Evolutionary conservation across 2,888 invertebrate genomes (phyloP).

Genomic region (Spatulosminthurus flaviceps): DNA sequence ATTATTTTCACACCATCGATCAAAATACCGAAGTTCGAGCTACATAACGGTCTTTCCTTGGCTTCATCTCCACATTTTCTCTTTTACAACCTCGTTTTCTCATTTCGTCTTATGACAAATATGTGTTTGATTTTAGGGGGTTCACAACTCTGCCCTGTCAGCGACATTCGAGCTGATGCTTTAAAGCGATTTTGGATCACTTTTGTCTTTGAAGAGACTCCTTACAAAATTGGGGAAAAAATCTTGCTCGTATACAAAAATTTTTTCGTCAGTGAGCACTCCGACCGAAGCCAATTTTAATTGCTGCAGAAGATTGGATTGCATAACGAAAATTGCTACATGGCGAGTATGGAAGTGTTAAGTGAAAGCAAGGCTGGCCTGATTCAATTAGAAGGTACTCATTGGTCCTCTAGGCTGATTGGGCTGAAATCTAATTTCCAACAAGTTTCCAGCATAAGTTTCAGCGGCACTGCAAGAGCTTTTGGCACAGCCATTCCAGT

Average conservation of each 20-base stretch:
- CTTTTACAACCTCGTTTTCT: neutral
- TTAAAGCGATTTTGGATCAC: no score
- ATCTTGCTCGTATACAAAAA: no score
- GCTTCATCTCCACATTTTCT: neutral
- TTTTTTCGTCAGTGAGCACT: no score
- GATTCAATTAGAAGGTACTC: constrained; percentile 37
- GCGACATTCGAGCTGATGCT: neutral
- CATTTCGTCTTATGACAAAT: neutral
- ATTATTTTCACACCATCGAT: constrained; percentile 50
- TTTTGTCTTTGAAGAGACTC: no score
- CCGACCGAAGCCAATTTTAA: neutral
- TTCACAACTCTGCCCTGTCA: neutral
- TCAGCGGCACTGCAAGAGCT: neutral
- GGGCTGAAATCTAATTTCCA: constrained; percentile 38
- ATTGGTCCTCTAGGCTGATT: constrained; percentile 31
- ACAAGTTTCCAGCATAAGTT: constrained; percentile 25
- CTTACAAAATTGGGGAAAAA: no score
- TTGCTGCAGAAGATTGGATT: neutral
- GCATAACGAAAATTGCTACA: neutral
- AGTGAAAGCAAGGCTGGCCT: constrained; percentile 30
- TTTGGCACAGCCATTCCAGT: neutral
- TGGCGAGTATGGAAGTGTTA: neutral
- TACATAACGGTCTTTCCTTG: no score
- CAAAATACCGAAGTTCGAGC: constrained; percentile 39
- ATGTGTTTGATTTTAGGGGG: neutral